Conservation (phyloP, 2,797 vertebrate genomes). For the Hapalemur alaotrensis region DNA sequence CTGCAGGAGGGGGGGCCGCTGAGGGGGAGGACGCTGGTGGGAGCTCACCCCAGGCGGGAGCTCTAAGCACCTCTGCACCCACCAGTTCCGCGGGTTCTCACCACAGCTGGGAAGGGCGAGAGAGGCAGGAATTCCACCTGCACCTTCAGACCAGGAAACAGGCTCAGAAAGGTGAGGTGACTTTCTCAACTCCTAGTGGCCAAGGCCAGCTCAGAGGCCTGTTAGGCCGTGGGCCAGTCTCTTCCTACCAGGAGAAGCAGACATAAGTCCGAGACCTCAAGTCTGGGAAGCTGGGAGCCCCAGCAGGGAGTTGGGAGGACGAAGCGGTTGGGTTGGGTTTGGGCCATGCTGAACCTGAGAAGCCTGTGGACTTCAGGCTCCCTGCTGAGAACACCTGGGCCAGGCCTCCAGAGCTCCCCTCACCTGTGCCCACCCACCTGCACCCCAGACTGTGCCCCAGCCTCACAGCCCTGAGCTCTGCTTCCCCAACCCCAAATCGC, state of each 20-base stretch:
- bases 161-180: background rate
- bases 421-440: background rate
- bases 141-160: background rate
- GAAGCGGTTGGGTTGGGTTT: background rate
- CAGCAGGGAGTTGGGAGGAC: background rate
- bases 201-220: background rate
- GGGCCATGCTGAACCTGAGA: background rate
- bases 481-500: too few species aligned
- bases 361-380: background rate
- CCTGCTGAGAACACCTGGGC: background rate
- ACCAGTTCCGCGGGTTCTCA: background rate
- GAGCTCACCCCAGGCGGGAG: background rate
- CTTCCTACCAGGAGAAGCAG: background rate
- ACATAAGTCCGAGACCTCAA: background rate
- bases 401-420: background rate
- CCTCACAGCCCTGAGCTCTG: background rate
- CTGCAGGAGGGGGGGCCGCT: background rate
- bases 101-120: background rate
- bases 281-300: background rate
- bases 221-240: too few species aligned
- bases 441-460: background rate
- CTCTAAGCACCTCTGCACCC: background rate
- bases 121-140: rapidly evolving
- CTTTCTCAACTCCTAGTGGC: background rate
- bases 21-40: rapidly evolving